phyloP scores from a whole-genome alignment of 1,140 invertebrate species.

The Matsumurasca onukii region DNA sequence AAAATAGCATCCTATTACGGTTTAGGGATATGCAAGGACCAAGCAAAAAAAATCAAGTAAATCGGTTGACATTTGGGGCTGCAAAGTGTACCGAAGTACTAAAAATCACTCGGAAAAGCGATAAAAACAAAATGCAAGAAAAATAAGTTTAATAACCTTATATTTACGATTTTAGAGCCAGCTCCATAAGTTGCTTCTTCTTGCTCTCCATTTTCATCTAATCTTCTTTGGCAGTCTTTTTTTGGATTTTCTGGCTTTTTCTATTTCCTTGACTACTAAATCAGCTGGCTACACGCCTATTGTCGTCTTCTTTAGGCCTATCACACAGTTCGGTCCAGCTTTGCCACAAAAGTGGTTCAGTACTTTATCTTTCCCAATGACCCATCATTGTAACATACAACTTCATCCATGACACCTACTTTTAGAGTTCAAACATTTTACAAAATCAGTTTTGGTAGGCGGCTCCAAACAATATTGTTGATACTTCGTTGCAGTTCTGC shows the following conservation, averaged over 20 bases:
- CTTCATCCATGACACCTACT: slow-evolving; percentile 5
- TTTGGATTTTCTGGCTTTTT: neutral
- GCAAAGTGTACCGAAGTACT: neutral
- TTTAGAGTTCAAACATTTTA: neutral
- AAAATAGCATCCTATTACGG: no score
- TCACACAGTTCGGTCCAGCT: slow-evolving; percentile 4
- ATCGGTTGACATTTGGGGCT: no score
- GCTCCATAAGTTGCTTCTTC: neutral
- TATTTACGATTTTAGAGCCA: neutral
- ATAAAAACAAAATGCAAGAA: neutral
- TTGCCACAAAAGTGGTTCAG: slow-evolving; percentile 3
- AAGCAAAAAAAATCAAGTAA: no score
- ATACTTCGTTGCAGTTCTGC: slow-evolving; percentile 11
- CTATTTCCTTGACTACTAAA: neutral
- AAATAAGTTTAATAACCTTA: neutral
- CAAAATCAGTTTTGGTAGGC: slow-evolving; percentile 1
- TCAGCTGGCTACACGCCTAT: neutral
- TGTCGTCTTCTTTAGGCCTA: neutral
- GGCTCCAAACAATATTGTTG: slow-evolving; percentile 14
- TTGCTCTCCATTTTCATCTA: neutral
- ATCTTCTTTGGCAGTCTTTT: slow-evolving; percentile 15
- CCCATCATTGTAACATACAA: slow-evolving; percentile 16
- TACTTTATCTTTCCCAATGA: neutral
- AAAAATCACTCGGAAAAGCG: neutral
- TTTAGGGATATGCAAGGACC: no score